Conservation (phyloP, 2,888 invertebrate genomes). For the Cylloceria caligata region DNA sequence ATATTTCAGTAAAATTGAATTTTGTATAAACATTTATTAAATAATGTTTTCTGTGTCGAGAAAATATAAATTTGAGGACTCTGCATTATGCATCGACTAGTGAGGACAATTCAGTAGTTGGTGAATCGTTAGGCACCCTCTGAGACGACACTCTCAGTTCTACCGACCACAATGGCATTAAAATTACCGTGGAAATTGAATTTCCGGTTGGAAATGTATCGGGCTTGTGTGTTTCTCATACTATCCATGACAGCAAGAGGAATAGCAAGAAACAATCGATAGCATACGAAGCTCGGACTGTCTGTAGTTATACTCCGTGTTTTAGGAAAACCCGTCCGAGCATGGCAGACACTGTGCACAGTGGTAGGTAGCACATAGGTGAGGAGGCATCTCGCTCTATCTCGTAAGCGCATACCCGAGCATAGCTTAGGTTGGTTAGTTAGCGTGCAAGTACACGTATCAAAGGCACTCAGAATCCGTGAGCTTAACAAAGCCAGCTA, state of each 20-base stretch:
- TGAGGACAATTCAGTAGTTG: neutral
- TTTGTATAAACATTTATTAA: neutral
- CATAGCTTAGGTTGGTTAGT: slow-evolving; percentile 85
- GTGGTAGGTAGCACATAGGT: slow-evolving; percentile 44
- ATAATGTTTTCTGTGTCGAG: neutral
- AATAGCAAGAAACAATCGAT: slow-evolving; percentile 57
- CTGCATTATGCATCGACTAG: neutral
- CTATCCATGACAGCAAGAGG: slow-evolving; percentile 9
- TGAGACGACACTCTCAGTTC: slow-evolving; percentile 60
- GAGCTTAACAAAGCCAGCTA: slow-evolving; percentile 84
- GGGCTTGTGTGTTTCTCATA: slow-evolving; percentile 70
- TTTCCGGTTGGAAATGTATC: slow-evolving; percentile 81
- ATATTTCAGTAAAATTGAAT: neutral
- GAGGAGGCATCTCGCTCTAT: slow-evolving; percentile 53
- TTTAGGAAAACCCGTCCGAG: slow-evolving; percentile 58
- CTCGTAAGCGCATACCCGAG: slow-evolving; percentile 65
- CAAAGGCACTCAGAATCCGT: slow-evolving; percentile 85
- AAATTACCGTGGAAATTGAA: slow-evolving; percentile 83
- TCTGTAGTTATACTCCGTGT: neutral
- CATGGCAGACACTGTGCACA: slow-evolving; percentile 36
- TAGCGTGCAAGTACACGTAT: slow-evolving; percentile 85
- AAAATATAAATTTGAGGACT: neutral
- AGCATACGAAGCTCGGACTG: slow-evolving; percentile 27
- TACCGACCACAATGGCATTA: slow-evolving; percentile 81
- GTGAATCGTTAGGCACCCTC: slow-evolving; percentile 50